A percentile compares a stretch with the other conserved stretches of the same genome.
Evolutionary conservation across 2,113 vertebrate species (phyloP).

Genomic region (Myrmecophaga tridactyla): DNA sequence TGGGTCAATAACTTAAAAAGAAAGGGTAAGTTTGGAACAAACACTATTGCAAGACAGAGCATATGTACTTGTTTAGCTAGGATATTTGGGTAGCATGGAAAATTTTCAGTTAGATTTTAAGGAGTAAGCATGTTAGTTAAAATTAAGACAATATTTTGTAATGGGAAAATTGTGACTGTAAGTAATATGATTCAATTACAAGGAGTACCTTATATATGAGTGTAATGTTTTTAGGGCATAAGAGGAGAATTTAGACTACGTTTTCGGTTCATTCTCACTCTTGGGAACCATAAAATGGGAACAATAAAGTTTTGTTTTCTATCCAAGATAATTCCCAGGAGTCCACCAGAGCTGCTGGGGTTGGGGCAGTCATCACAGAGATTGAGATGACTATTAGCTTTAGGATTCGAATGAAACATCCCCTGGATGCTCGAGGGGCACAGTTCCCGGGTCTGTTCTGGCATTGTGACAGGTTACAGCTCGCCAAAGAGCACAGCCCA

Average conservation of each 20-base stretch:
- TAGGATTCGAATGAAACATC: neutral
- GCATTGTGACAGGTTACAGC: neutral
- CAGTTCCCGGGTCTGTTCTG: neutral
- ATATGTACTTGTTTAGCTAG: neutral
- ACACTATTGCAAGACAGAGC: neutral
- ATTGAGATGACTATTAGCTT: neutral
- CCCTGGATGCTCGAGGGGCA: neutral
- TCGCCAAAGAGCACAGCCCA: neutral
- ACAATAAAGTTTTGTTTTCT: conserved; percentile 47
- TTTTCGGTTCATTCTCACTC: conserved; percentile 7
- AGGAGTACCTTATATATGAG: neutral
- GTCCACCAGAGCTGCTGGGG: neutral
- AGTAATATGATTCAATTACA: conserved; percentile 54
- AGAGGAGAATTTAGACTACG: conserved; percentile 19
- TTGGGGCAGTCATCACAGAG: neutral
- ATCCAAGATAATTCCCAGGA: conserved; percentile 2
- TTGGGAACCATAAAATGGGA: conserved; percentile 15
- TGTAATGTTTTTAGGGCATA: conserved; percentile 16
- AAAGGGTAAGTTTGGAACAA: neutral
- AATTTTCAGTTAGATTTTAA: conserved; percentile 54
- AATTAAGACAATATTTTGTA: conserved; percentile 68
- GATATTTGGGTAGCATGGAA: neutral
- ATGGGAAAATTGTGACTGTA: conserved; percentile 36
- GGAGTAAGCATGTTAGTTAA: conserved; percentile 48
- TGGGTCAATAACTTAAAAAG: neutral